Evolutionary conservation across 2,113 vertebrate species (phyloP).

Genomic region (Osmerus mordax): DNA sequence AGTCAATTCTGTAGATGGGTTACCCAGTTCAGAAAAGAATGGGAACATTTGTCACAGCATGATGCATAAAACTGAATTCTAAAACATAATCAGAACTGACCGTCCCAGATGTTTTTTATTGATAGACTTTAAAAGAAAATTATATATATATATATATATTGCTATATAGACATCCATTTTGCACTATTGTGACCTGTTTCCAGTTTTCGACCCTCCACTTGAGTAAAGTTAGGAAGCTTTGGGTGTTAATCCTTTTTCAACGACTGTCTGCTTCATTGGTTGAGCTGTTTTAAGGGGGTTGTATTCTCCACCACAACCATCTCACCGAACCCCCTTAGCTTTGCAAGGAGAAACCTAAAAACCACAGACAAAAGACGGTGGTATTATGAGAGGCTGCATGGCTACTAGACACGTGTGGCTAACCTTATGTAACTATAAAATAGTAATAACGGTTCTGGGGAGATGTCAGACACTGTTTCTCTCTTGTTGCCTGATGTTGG

Average conservation of each 20-base stretch:
- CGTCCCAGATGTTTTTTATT: no score
- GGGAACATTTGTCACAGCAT: no score
- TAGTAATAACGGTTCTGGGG: slow-evolving; percentile 6
- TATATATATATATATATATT: no score
- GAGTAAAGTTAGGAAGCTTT: background rate
- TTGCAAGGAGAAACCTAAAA: background rate
- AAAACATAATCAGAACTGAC: no score
- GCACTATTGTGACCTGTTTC: background rate
- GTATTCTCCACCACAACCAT: background rate
- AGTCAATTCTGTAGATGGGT: background rate
- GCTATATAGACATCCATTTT: no score
- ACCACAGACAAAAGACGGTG: background rate
- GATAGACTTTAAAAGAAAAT: no score
- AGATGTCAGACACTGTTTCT: slow-evolving; percentile 13
- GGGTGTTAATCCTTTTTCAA: background rate
- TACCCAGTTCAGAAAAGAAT: no score
- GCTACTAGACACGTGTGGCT: slow-evolving; percentile 16
- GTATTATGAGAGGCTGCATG: background rate
- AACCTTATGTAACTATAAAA: slow-evolving; percentile 27
- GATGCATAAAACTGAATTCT: no score
- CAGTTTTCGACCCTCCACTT: background rate
- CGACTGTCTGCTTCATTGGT: background rate
- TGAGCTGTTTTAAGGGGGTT: no score
- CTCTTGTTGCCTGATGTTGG: slow-evolving; percentile 24
- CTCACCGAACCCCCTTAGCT: background rate